These are phyloP conservation scores for Epicampocera succincta DNA, from an alignment of 2,888 invertebrate genomes.

Conservation along the genomic window DNA sequence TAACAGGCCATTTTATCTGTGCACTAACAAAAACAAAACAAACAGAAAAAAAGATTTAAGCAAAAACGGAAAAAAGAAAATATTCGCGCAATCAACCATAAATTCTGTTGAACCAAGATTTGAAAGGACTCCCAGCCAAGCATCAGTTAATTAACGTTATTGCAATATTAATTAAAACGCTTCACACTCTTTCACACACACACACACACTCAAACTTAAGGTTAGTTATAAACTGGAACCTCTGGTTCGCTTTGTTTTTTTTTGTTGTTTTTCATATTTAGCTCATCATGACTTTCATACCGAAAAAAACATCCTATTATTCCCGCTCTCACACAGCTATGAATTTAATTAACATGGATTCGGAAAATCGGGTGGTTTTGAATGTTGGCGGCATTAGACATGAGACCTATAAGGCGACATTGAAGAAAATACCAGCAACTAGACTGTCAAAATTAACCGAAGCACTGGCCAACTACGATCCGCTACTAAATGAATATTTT, in stretches of 20 bases:
- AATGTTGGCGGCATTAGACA: constrained; percentile 99
- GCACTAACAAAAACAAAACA: neutral
- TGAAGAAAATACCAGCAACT: constrained; percentile 98
- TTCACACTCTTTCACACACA: neutral
- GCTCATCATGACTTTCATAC: constrained; percentile 76
- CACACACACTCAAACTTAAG: constrained; percentile 43
- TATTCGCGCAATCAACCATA: neutral
- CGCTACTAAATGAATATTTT: constrained; percentile 99
- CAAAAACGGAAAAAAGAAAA: neutral
- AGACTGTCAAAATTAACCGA: constrained; percentile 96
- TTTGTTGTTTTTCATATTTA: constrained; percentile 14
- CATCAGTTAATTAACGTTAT: constrained; percentile 39
- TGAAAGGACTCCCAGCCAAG: constrained; percentile 18
- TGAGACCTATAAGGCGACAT: constrained; percentile 96
- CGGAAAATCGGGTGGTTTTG: constrained; percentile 98
- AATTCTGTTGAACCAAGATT: neutral
- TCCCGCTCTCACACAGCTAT: constrained; percentile 83
- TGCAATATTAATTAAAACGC: constrained; percentile 43
- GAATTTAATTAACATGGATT: constrained; percentile 97
- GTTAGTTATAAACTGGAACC: constrained; percentile 51
- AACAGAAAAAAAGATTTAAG: neutral
- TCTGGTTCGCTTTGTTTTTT: constrained; percentile 13
- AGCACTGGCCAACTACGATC: constrained; percentile 99
- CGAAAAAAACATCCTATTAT: constrained; percentile 74
- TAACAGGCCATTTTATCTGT: constrained; percentile 30